Percentiles rank a stretch among this genome's conserved stretches.
Evolutionary conservation across 2,797 vertebrate genomes (phyloP).

Genomic region (Erpetoichthys calabaricus): DNA sequence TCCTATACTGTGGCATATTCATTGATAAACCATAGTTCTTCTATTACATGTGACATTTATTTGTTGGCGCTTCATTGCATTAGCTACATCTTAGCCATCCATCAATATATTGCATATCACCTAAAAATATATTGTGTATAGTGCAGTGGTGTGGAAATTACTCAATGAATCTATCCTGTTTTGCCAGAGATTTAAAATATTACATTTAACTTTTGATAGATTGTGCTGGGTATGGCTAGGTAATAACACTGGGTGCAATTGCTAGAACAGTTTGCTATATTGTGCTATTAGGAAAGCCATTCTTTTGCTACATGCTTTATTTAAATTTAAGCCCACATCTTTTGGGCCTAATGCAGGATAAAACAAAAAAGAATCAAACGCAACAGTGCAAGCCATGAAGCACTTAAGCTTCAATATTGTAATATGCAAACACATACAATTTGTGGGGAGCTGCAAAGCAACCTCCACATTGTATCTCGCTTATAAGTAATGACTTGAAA

Average conservation of each 20-base stretch:
- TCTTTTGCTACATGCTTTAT: not conserved
- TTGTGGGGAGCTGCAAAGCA: constrained; percentile 16
- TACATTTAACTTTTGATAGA: constrained; percentile 10
- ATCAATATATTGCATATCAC: constrained; percentile 13
- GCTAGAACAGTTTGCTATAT: not conserved
- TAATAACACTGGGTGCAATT: not conserved
- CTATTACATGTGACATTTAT: not conserved
- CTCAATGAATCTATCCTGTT: not conserved
- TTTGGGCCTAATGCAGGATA: constrained; percentile 1
- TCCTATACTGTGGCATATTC: no score
- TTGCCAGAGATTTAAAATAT: constrained; percentile 7
- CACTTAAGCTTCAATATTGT: constrained; percentile 20
- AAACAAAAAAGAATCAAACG: constrained; percentile 17
- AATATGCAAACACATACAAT: constrained; percentile 15
- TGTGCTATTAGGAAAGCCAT: constrained; percentile 6
- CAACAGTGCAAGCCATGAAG: constrained; percentile 14
- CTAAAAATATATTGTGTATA: constrained; percentile 8
- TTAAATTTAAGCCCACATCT: constrained; percentile 5
- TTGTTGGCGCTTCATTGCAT: not conserved
- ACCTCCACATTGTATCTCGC: constrained; percentile 18
- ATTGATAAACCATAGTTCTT: not conserved
- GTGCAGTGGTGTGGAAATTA: not conserved
- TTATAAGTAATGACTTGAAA: constrained; percentile 26
- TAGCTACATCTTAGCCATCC: constrained; percentile 11
- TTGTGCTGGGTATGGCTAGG: constrained; percentile 2